Percentiles rank a stretch among this genome's conserved stretches.
These are phyloP conservation scores for Cheracebus regulus DNA, from an alignment of 2,797 vertebrate species.

Conservation along the genomic window DNA sequence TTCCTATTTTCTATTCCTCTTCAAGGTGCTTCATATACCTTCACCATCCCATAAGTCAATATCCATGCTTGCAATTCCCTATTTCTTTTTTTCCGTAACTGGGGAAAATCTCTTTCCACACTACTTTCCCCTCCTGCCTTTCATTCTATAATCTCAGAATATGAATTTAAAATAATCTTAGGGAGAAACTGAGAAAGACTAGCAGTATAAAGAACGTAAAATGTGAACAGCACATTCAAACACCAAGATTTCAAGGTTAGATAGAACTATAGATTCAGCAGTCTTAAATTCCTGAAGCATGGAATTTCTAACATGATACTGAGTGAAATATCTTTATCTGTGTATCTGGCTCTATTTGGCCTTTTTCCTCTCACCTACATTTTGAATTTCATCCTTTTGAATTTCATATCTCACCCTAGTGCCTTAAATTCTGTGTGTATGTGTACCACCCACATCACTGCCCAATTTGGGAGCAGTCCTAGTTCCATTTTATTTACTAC, in stretches of 20 bases:
- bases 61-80: too few relatives aligned
- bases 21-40: neutral
- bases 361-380: neutral
- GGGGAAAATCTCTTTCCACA: accelerated
- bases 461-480: neutral
- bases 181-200: neutral
- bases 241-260: neutral
- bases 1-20: neutral
- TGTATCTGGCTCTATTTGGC: neutral
- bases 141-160: neutral
- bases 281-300: neutral
- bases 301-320: neutral
- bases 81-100: neutral
- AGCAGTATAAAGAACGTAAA: neutral
- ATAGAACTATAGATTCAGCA: neutral
- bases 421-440: neutral
- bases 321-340: neutral
- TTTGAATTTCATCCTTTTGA: neutral
- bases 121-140: neutral
- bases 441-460: neutral
- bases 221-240: neutral
- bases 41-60: neutral
- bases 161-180: neutral
- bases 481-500: constrained; percentile 11
- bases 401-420: neutral